These are phyloP conservation scores for Scolopax rusticola DNA, from an alignment of 2,797 vertebrate genomes.

Conservation along the genomic window DNA sequence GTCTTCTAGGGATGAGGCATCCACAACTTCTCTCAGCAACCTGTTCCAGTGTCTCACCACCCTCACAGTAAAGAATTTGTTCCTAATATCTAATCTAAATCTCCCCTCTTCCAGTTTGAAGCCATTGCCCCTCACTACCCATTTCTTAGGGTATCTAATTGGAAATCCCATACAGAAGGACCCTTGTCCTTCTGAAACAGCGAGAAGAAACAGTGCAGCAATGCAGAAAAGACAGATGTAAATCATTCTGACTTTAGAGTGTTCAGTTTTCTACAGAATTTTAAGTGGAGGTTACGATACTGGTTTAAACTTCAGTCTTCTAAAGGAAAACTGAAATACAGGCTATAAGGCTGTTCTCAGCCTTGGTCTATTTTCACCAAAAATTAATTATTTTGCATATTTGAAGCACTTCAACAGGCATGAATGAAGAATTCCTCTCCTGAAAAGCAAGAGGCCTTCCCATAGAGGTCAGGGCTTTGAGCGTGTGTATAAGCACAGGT, in stretches of 20 bases:
- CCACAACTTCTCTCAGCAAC: not conserved
- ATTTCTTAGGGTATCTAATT: not conserved
- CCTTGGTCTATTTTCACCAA: not conserved
- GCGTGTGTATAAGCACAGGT: not conserved
- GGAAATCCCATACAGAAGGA: not conserved
- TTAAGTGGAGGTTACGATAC: not conserved
- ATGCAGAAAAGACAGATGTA: not conserved
- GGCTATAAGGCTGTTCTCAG: not conserved
- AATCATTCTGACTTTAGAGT: not conserved
- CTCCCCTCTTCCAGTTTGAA: not conserved
- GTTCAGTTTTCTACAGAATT: not conserved
- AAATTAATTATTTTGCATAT: not conserved
- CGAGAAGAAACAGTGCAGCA: not conserved
- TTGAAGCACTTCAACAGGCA: not conserved
- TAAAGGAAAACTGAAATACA: not conserved
- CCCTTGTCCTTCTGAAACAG: not conserved
- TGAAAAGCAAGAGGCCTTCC: not conserved
- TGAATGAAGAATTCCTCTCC: not conserved
- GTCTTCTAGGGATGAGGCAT: not conserved
- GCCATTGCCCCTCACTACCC: not conserved
- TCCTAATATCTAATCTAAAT: not conserved
- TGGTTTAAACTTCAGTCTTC: not conserved
- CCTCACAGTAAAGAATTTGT: not conserved
- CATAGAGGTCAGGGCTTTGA: not conserved
- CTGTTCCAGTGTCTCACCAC: not conserved